These are phyloP conservation scores for Azemiops feae DNA, from an alignment of 2,113 vertebrate species.

Conservation along the genomic window DNA sequence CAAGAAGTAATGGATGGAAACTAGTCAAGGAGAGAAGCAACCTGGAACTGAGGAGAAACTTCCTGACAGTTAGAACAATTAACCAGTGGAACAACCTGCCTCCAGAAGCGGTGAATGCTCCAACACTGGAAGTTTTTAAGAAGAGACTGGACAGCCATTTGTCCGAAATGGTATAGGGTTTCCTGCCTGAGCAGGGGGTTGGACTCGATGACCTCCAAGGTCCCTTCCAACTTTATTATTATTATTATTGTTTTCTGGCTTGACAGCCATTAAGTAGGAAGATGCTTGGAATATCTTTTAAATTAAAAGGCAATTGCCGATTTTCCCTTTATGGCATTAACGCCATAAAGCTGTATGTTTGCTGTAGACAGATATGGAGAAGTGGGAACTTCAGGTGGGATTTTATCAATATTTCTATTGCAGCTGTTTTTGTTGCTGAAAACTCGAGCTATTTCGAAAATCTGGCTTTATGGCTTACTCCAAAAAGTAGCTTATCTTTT, in stretches of 20 bases:
- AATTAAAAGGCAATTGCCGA: neutral
- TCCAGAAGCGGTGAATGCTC: too few relatives aligned
- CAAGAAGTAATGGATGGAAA: too few relatives aligned
- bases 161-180: too few relatives aligned
- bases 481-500: neutral
- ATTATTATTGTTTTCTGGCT: neutral
- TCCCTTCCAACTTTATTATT: too few relatives aligned
- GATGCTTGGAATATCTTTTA: neutral
- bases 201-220: too few relatives aligned
- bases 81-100: too few relatives aligned
- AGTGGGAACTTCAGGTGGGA: neutral
- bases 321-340: neutral
- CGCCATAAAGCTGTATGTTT: neutral
- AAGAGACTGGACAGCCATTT: too few relatives aligned
- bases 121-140: too few relatives aligned
- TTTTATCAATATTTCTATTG: neutral
- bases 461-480: neutral
- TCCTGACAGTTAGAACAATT: too few relatives aligned
- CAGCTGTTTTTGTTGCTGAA: neutral
- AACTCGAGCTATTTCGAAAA: neutral
- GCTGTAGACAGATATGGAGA: neutral
- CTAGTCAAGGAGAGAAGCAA: too few relatives aligned
- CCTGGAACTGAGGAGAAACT: too few relatives aligned
- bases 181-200: too few relatives aligned
- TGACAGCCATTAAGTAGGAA: conserved; percentile 9